A percentile compares a stretch with the other conserved stretches of the same genome.
These are phyloP conservation scores for Phymatocera aterrima DNA, from an alignment of 2,888 invertebrate species.

Conservation along the genomic window DNA sequence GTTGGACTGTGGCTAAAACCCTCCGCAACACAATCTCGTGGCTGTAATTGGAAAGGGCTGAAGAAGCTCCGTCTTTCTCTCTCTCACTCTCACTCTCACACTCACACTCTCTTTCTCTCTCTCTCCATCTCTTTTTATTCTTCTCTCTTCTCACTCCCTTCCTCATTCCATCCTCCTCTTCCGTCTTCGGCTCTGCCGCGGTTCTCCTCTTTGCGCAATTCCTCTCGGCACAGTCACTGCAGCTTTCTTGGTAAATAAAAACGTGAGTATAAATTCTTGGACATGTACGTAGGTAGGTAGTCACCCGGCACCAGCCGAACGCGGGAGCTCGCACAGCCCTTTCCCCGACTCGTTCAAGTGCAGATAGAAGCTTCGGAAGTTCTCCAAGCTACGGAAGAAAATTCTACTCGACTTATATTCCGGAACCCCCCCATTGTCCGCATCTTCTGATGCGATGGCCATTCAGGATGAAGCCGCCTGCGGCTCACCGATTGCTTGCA, in stretches of 20 bases:
- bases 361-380: background rate
- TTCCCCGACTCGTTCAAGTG: slow-evolving; percentile 27
- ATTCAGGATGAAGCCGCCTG: background rate
- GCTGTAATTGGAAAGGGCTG: slow-evolving; percentile 63
- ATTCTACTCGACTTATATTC: background rate
- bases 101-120: background rate
- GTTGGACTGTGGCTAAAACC: slow-evolving; percentile 51
- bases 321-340: too few species aligned
- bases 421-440: slow-evolving; percentile 29
- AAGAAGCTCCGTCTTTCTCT: slow-evolving; percentile 45
- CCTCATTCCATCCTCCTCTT: background rate
- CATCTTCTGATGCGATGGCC: background rate
- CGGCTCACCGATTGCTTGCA: background rate
- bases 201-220: too few species aligned
- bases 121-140: background rate
- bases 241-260: slow-evolving; percentile 36
- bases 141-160: background rate
- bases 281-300: slow-evolving; percentile 27
- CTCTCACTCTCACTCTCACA: background rate
- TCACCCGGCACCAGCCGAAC: background rate
- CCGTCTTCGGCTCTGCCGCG: too few species aligned
- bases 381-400: background rate
- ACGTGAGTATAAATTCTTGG: slow-evolving; percentile 25
- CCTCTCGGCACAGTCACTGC: slow-evolving; percentile 24
- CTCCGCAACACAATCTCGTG: slow-evolving; percentile 58